A percentile compares a stretch with the other conserved stretches of the same genome.
Conservation (phyloP, 2,113 vertebrate genomes). For the Cebus imitator region DNA sequence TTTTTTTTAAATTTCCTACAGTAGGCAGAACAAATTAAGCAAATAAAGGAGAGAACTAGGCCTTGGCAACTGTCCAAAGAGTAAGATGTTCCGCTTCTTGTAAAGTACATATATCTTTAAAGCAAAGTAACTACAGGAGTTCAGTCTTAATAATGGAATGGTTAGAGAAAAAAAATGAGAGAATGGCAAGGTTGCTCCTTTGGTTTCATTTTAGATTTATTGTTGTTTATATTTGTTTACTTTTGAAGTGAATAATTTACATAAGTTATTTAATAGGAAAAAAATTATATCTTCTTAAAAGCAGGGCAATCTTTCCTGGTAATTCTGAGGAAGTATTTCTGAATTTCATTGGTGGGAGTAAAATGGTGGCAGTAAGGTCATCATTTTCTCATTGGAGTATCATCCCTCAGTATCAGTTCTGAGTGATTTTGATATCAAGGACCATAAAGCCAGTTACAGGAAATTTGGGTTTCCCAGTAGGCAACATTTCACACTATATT, state of each 20-base stretch:
- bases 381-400: background rate
- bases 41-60: slow-evolving; percentile 15
- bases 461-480: background rate
- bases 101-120: background rate
- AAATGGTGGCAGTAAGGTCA: background rate
- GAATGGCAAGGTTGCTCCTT: background rate
- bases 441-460: background rate
- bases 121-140: background rate
- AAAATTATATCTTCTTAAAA: background rate
- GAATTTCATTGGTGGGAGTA: background rate
- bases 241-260: slow-evolving; percentile 17
- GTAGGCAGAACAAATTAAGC: slow-evolving; percentile 1
- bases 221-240: background rate
- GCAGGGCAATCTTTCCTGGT: background rate
- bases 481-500: background rate
- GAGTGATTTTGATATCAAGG: background rate
- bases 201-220: background rate
- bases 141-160: background rate
- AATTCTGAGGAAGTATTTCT: background rate
- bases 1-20: background rate
- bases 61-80: background rate
- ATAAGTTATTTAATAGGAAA: background rate
- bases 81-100: background rate
- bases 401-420: background rate
- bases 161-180: background rate